Conservation (phyloP, 2,113 vertebrate species). For the Mesembrinibis cayennensis region DNA sequence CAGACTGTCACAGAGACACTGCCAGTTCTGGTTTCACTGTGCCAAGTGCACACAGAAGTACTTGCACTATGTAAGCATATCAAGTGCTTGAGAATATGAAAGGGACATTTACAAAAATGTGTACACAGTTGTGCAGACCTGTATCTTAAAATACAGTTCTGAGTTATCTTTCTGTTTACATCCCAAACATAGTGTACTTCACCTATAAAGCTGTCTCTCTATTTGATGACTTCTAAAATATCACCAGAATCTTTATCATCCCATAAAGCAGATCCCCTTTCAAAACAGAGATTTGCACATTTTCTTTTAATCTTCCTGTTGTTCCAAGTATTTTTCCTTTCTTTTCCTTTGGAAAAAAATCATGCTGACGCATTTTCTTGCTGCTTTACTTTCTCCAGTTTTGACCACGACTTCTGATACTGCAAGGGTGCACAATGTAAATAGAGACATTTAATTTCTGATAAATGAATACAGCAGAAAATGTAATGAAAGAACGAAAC, state of each 20-base stretch:
- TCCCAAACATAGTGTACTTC: background rate
- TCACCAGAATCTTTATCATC: background rate
- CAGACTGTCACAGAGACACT: background rate
- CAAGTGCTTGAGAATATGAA: background rate
- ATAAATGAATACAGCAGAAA: background rate
- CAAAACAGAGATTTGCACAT: background rate
- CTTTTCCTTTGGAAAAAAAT: background rate
- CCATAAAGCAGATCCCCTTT: background rate
- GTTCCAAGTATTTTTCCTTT: background rate
- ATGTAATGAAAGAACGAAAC: background rate
- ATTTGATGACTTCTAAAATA: background rate
- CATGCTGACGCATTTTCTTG: background rate
- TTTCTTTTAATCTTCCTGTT: background rate
- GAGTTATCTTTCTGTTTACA: background rate
- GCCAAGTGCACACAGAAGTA: conserved; percentile 1
- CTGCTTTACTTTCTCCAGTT: background rate
- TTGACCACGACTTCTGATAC: background rate
- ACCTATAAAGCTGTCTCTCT: background rate
- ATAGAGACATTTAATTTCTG: background rate
- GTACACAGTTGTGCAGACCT: background rate
- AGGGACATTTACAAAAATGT: background rate
- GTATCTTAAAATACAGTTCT: background rate
- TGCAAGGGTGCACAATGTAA: background rate
- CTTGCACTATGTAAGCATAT: background rate
- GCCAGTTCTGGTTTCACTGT: conserved; percentile 17